Evolutionary conservation across 2,113 vertebrate genomes (phyloP).

Genomic region (Pimephales promelas): DNA sequence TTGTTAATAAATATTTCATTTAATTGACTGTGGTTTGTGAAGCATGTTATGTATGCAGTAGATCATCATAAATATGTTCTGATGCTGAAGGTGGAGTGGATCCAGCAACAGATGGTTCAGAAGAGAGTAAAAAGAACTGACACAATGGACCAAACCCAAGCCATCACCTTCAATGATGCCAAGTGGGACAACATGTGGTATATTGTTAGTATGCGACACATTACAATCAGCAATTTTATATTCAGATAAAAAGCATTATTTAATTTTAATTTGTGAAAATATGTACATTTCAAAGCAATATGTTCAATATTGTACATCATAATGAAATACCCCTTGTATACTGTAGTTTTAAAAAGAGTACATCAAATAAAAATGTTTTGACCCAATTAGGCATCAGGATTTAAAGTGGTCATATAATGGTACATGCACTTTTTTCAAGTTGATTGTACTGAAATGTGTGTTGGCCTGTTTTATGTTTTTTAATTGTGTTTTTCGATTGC

Average conservation of each 20-base stretch:
- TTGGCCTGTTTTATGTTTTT: no score
- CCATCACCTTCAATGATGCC: conserved; percentile 79
- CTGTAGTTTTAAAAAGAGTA: background rate
- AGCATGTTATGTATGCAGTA: background rate
- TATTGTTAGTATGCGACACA: conserved; percentile 80
- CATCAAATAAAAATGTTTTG: no score
- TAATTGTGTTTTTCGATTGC: no score
- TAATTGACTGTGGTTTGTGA: conserved; percentile 19
- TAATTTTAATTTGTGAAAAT: background rate
- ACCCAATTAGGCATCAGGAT: no score
- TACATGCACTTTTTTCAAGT: no score
- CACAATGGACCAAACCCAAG: conserved; percentile 64
- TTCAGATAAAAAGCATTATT: background rate
- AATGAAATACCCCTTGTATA: background rate
- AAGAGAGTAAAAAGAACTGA: conserved; percentile 85
- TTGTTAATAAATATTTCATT: conserved; percentile 42
- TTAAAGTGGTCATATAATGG: no score
- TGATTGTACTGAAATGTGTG: no score
- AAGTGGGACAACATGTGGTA: conserved; percentile 91
- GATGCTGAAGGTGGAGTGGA: conserved; percentile 89
- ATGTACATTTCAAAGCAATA: no score
- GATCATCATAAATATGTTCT: conserved; percentile 31
- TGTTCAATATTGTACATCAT: background rate
- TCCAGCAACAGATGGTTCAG: conserved; percentile 90
- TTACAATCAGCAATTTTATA: background rate